These are phyloP conservation scores for Temnothorax rugatulus DNA, from an alignment of 2,888 invertebrate species.

Conservation along the genomic window DNA sequence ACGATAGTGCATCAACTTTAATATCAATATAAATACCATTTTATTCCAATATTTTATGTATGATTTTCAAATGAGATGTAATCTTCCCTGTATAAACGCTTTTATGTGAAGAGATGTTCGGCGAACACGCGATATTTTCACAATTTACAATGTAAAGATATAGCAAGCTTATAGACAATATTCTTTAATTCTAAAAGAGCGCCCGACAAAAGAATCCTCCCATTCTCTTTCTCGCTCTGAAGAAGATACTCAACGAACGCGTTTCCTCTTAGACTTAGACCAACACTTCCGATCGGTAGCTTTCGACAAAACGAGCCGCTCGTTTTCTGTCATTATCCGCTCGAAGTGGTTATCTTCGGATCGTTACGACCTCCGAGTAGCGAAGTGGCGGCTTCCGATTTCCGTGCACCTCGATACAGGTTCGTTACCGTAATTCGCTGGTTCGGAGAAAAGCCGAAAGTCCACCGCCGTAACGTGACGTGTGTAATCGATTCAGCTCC, in stretches of 20 bases:
- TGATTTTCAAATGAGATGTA: background rate
- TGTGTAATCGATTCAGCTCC: conserved; percentile 53
- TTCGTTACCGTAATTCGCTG: conserved; percentile 57
- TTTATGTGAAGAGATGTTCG: background rate
- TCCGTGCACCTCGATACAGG: conserved; percentile 34
- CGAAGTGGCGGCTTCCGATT: conserved; percentile 50
- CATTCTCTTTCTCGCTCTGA: background rate
- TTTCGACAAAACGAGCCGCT: conserved; percentile 48
- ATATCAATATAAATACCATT: background rate
- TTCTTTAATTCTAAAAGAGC: conserved; percentile 10
- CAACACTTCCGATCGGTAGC: conserved; percentile 45
- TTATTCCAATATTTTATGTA: conserved; percentile 6
- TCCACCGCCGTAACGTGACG: conserved; percentile 40
- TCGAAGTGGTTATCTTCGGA: conserved; percentile 8
- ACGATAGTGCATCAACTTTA: background rate
- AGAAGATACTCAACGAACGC: conserved; percentile 36
- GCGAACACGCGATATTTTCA: background rate
- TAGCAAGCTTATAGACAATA: background rate
- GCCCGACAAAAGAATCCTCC: background rate
- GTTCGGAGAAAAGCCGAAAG: conserved; percentile 10
- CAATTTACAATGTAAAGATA: conserved; percentile 1
- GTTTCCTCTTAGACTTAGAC: conserved; percentile 16
- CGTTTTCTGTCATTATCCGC: conserved; percentile 47
- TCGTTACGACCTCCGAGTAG: conserved; percentile 32
- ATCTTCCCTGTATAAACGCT: background rate